Percentiles rank a stretch among this genome's conserved stretches.
Evolutionary conservation across 2,888 invertebrate genomes (phyloP).

Genomic region (Brenthis daphne): DNA sequence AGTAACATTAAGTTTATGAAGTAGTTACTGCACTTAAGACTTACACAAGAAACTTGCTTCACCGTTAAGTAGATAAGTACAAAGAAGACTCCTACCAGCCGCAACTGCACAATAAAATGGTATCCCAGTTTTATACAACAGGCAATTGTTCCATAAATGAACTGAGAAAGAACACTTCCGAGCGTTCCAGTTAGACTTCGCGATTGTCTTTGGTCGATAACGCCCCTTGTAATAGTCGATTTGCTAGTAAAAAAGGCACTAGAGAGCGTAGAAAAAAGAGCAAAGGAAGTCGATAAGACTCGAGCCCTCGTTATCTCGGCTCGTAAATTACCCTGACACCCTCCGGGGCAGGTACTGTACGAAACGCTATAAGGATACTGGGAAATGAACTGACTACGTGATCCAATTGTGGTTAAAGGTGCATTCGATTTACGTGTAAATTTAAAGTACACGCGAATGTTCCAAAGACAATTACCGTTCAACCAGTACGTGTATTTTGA

Average conservation of each 20-base stretch:
- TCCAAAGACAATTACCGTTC: background rate
- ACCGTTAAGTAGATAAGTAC: slow-evolving; percentile 5
- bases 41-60: too few relatives aligned
- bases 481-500: background rate
- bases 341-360: slow-evolving; percentile 72
- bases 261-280: slow-evolving; percentile 69
- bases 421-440: slow-evolving; percentile 66
- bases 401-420: slow-evolving; percentile 80
- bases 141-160: slow-evolving; percentile 31
- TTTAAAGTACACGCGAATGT: slow-evolving; percentile 35
- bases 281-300: slow-evolving; percentile 76
- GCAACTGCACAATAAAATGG: slow-evolving; percentile 32
- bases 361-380: slow-evolving; percentile 67
- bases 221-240: slow-evolving; percentile 67
- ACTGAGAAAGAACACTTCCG: slow-evolving; percentile 41
- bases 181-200: slow-evolving; percentile 38
- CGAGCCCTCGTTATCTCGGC: slow-evolving; percentile 79
- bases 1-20: too few relatives aligned
- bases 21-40: too few relatives aligned
- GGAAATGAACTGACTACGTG: slow-evolving; percentile 80
- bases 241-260: slow-evolving; percentile 72
- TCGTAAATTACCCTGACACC: slow-evolving; percentile 80
- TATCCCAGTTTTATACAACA: slow-evolving; percentile 32
- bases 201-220: slow-evolving; percentile 68
- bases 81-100: slow-evolving; percentile 12